Percentiles rank a stretch among this genome's conserved stretches.
Evolutionary conservation across 2,888 invertebrate species (phyloP).

Genomic region (Idaea aversata): DNA sequence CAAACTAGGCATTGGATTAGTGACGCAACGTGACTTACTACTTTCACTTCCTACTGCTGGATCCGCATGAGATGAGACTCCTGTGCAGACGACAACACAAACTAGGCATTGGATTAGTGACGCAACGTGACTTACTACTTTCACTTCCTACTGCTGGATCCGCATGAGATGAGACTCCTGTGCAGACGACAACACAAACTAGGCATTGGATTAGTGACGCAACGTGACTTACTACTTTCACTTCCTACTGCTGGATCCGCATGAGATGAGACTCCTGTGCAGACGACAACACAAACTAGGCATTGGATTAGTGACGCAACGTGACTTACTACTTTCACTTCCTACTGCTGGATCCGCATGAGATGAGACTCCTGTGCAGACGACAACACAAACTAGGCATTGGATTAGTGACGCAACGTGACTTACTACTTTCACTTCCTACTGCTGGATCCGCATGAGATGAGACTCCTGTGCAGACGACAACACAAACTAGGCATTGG

Average conservation of each 20-base stretch:
- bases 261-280: conserved; percentile 23
- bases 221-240: conserved; percentile 30
- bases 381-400: conserved; percentile 25
- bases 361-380: conserved; percentile 20
- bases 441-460: conserved; percentile 21
- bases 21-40: conserved; percentile 27
- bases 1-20: conserved; percentile 28
- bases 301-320: conserved; percentile 29
- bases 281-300: conserved; percentile 22
- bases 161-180: conserved; percentile 23
- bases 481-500: conserved; percentile 26
- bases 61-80: conserved; percentile 24
- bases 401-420: conserved; percentile 28
- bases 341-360: conserved; percentile 22
- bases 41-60: conserved; percentile 33
- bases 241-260: conserved; percentile 25
- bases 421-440: conserved; percentile 33
- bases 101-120: conserved; percentile 29
- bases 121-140: conserved; percentile 29
- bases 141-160: conserved; percentile 30
- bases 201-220: conserved; percentile 28
- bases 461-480: conserved; percentile 17
- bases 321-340: conserved; percentile 31
- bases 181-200: conserved; percentile 18
- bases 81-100: conserved; percentile 11